Conservation (phyloP, 2,888 invertebrate species). For the Unio pictorum region DNA sequence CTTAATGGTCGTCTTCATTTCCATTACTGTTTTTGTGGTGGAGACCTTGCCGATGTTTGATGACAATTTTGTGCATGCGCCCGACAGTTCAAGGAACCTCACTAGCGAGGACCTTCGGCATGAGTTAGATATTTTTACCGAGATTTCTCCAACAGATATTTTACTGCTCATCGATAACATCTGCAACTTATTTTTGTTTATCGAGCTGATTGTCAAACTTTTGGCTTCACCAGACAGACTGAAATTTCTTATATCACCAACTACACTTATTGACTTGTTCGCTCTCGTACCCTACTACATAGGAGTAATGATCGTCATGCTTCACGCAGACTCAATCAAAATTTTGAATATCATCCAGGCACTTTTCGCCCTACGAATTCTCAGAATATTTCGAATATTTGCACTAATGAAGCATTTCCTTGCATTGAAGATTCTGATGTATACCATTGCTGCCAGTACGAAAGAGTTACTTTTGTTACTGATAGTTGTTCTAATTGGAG, state of each 20-base stretch:
- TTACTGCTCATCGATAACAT: conserved; percentile 46
- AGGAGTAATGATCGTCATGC: conserved; percentile 37
- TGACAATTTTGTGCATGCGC: conserved; percentile 39
- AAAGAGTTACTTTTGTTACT: conserved; percentile 48
- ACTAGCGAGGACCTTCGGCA: conserved; percentile 39
- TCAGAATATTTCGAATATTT: conserved; percentile 52
- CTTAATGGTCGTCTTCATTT: conserved; percentile 39
- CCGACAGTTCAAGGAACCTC: conserved; percentile 26
- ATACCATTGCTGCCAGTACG: conserved; percentile 49
- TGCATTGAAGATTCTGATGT: conserved; percentile 52
- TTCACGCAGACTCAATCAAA: conserved; percentile 39
- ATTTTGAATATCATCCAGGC: conserved; percentile 41
- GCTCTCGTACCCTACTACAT: conserved; percentile 51
- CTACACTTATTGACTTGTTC: conserved; percentile 39
- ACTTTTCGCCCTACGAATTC: conserved; percentile 41
- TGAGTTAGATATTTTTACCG: conserved; percentile 46
- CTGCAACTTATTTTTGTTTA: conserved; percentile 47
- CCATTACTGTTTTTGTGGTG: conserved; percentile 47
- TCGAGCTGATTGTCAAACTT: conserved; percentile 45
- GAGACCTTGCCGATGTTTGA: conserved; percentile 51
- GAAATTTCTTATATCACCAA: conserved; percentile 40
- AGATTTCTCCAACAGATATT: conserved; percentile 39
- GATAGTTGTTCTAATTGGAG: conserved; percentile 47
- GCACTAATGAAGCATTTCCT: conserved; percentile 51
- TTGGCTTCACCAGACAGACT: conserved; percentile 42